Base-by-base conservation (phyloP, 2,888 invertebrate species). In the Cheilosia scutellata region DNA sequence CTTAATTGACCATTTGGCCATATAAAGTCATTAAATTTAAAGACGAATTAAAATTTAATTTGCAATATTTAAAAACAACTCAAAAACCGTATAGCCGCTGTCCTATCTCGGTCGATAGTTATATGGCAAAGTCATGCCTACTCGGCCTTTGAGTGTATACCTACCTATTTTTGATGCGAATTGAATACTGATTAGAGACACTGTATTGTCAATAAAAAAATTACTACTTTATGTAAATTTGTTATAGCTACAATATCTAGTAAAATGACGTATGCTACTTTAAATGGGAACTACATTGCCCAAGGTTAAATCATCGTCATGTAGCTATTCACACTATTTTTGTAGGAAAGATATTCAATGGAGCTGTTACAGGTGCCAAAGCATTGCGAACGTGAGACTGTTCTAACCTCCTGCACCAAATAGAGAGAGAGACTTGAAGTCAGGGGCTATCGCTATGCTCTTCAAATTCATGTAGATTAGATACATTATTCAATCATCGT, bases 141-240 rank as follows among this genome's bases (percentile, higher is more conserved):
- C 25, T 62, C 27, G 29, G 16, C 44, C 60, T 44, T 16, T 40
- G 4, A 42, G 16, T 20, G n/a, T 16, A 33, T 27, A n/a, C n/a
- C n/a, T n/a, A n/a, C n/a, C n/a, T n/a, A 9, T 20, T 37, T 49
- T 20, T 25, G 20, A 20, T 20, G 63, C 33, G 63, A 25, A 31
- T 33, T 25, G 49, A 65, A 65, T 49, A 65, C 37, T 51, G n/a
- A 49, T 65, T n/a, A 65, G n/a, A 11, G 13, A 49, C 6, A 31
- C 0, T 49, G 5, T 62, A 29, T 29, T 42, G 42, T 2, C 27
- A 7, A 9, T 29, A 55, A 16, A 16, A 7, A 33, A 16, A 37
- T 37, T 37, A 37, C 37, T 37, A 37, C 37, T 37, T 37, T 33
- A 55, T n/a, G 20, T 33, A 57, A 20, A 33, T 37, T 0, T 31